Percentiles rank a stretch among this genome's conserved stretches.
Evolutionary conservation across 2,113 vertebrate species (phyloP).

Genomic region (Hippocampus mohnikei): DNA sequence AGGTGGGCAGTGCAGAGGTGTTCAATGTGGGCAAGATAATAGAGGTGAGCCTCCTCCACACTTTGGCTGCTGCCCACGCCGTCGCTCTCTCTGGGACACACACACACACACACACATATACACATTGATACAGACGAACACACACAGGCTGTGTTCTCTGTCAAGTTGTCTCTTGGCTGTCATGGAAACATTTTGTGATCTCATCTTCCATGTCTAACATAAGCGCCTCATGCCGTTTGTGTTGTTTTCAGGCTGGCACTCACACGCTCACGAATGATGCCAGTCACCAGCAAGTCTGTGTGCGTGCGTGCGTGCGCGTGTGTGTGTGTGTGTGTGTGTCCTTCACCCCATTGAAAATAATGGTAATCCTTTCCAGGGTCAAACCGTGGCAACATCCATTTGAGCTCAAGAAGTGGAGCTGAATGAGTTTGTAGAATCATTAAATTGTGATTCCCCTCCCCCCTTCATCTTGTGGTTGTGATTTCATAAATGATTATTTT

Average conservation of each 20-base stretch:
- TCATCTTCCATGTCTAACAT: conserved; percentile 51
- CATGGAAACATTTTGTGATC: conserved; percentile 48
- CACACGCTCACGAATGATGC: conserved; percentile 48
- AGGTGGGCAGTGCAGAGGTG: conserved; percentile 25
- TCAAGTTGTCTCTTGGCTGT: conserved; percentile 44
- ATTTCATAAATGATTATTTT: background rate
- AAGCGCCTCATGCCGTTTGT: conserved; percentile 52
- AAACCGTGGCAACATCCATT: background rate
- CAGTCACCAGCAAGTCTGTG: conserved; percentile 44
- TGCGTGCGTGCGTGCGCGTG: background rate
- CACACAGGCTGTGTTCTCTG: conserved; percentile 26
- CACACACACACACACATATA: background rate
- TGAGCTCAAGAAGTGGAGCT: no score
- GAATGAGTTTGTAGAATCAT: no score
- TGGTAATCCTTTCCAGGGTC: background rate
- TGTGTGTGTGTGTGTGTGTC: background rate
- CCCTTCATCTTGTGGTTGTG: no score
- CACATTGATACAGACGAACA: conserved; percentile 1
- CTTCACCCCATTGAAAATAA: background rate
- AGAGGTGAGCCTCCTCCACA: conserved; percentile 34
- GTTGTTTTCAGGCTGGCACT: conserved; percentile 54
- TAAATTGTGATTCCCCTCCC: no score
- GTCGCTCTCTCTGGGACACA: background rate
- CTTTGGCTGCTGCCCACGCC: conserved; percentile 6
- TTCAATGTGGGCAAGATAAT: conserved; percentile 37